A percentile compares a stretch with the other conserved stretches of the same genome.
Evolutionary conservation across 2,797 vertebrate species (phyloP).

Genomic region (Kryptopterus vitreolus): DNA sequence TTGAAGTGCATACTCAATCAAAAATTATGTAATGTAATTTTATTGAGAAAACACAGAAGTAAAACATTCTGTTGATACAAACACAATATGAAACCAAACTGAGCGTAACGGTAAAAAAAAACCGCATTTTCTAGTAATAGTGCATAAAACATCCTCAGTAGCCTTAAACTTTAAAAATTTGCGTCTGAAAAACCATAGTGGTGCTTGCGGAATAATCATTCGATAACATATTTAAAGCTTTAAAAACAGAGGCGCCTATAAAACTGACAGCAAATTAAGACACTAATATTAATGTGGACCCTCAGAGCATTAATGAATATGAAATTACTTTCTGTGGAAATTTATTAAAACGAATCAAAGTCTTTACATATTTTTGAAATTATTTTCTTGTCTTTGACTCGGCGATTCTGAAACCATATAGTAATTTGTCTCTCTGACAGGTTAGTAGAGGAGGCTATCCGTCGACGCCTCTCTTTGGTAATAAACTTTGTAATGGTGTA

Average conservation of each 20-base stretch:
- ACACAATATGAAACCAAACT: not conserved
- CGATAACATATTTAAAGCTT: not conserved
- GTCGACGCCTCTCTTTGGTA: conserved; percentile 95
- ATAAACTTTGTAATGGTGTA: conserved; percentile 95
- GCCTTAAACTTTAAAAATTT: not conserved
- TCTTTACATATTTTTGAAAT: conserved; percentile 57
- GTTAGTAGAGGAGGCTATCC: conserved; percentile 83
- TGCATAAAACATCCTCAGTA: not conserved
- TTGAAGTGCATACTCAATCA: not conserved
- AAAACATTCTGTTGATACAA: not conserved
- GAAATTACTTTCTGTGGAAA: not conserved
- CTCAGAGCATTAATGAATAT: not conserved
- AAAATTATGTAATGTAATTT: not conserved
- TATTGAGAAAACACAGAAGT: not conserved
- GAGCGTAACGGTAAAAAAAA: not conserved
- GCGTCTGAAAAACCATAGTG: not conserved
- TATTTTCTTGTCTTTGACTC: conserved; percentile 83
- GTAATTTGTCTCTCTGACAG: conserved; percentile 85
- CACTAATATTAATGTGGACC: not conserved
- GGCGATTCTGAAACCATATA: conserved; percentile 88
- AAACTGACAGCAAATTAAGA: not conserved
- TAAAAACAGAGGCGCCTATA: not conserved
- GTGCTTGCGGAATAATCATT: not conserved
- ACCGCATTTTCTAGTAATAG: not conserved
- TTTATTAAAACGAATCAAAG: conserved; percentile 45